Percentiles rank a stretch among this genome's conserved stretches.
Evolutionary conservation across 1,140 invertebrate species (phyloP).

Genomic region (Drosophila ogumai): DNA sequence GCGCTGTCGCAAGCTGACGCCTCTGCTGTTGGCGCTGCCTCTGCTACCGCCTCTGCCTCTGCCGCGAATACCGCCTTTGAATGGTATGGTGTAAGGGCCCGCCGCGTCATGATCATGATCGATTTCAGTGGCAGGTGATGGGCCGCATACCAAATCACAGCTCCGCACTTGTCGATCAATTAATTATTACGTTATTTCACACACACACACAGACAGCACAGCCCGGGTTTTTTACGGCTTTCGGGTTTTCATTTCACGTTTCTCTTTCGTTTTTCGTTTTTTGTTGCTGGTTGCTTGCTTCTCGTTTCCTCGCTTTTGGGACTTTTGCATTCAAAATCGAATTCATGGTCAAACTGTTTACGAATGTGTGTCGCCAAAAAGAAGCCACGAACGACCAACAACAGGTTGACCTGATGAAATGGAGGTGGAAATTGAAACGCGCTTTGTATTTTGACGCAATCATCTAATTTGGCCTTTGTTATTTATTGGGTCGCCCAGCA

Average conservation of each 20-base stretch:
- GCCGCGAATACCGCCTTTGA: slow-evolving; percentile 21
- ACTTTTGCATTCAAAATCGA: slow-evolving; percentile 80
- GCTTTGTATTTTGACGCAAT: slow-evolving; percentile 65
- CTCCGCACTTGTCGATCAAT: slow-evolving; percentile 81
- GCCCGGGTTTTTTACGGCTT: slow-evolving; percentile 64
- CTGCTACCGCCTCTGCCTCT: slow-evolving; percentile 3
- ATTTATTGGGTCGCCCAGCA: slow-evolving; percentile 62
- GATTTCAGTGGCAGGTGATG: slow-evolving; percentile 67
- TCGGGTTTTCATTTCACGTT: slow-evolving; percentile 76
- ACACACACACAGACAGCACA: slow-evolving; percentile 15
- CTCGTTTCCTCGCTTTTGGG: slow-evolving; percentile 50
- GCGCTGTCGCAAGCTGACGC: slow-evolving; percentile 57
- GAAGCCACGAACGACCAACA: slow-evolving; percentile 47
- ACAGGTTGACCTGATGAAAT: slow-evolving; percentile 80
- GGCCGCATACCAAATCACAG: slow-evolving; percentile 71
- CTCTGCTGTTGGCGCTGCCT: slow-evolving; percentile 6
- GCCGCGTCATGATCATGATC: slow-evolving; percentile 65
- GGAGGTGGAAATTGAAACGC: slow-evolving; percentile 76
- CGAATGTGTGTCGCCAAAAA: slow-evolving; percentile 77
- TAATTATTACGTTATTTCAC: slow-evolving; percentile 80
- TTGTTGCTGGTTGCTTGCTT: background rate
- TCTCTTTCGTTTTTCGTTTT: slow-evolving; percentile 39
- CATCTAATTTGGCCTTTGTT: slow-evolving; percentile 66
- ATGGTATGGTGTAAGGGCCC: slow-evolving; percentile 63
- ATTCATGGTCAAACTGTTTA: slow-evolving; percentile 76